Conservation (phyloP, 2,113 vertebrate species). For the Xyrauchen texanus region DNA sequence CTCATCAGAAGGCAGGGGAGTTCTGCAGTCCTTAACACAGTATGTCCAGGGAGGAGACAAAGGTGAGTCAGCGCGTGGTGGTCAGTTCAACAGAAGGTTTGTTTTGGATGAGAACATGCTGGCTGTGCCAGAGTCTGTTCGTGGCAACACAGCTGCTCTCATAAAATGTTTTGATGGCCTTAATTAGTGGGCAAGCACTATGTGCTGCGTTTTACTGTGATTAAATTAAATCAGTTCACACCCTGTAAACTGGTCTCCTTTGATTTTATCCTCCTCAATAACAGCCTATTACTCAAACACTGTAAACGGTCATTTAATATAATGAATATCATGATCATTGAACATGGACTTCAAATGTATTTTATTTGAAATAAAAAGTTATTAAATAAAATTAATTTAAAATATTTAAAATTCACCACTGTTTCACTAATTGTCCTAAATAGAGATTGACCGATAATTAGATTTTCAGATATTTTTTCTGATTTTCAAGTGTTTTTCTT, state of each 20-base stretch:
- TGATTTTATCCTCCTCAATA: not conserved
- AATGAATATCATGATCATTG: too few relatives aligned
- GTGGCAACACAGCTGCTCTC: conserved; percentile 66
- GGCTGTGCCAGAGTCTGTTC: conserved; percentile 60
- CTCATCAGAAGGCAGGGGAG: not conserved
- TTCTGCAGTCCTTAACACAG: not conserved
- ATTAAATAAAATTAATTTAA: too few relatives aligned
- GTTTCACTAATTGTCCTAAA: too few relatives aligned
- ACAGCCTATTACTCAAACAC: not conserved
- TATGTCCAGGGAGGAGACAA: not conserved
- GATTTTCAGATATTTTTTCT: too few relatives aligned
- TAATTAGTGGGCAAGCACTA: conserved; percentile 56
- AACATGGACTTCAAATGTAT: too few relatives aligned
- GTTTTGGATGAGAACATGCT: conserved; percentile 55
- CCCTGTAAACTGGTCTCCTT: not conserved
- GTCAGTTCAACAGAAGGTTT: conserved; percentile 57
- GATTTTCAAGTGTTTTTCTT: too few relatives aligned
- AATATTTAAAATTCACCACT: too few relatives aligned
- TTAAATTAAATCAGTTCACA: conserved; percentile 63
- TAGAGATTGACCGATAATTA: too few relatives aligned
- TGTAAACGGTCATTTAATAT: not conserved
- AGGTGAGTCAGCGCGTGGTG: not conserved
- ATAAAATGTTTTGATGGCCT: conserved; percentile 69
- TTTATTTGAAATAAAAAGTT: too few relatives aligned
- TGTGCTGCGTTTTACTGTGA: conserved; percentile 71